phyloP scores from a whole-genome alignment of 2,888 invertebrate species.

The Eumerus sabulonum region DNA sequence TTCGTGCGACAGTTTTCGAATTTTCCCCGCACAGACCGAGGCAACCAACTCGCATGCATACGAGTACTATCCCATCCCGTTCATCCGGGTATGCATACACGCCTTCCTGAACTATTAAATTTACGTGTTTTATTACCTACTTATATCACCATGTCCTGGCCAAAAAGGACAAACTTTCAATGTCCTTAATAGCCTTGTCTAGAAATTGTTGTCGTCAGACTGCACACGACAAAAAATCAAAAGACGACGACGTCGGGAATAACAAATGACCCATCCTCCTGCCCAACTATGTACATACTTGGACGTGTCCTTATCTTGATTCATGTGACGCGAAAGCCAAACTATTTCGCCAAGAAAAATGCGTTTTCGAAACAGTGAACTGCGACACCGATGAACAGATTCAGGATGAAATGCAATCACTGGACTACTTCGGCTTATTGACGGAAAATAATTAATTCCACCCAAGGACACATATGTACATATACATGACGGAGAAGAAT shows the following conservation, averaged over 20 bases:
- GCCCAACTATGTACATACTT: not conserved
- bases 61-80: conserved; percentile 10
- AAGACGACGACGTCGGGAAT: not conserved
- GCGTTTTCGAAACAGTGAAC: not conserved
- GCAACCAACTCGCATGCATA: not conserved
- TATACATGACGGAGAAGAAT: not conserved
- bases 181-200: conserved; percentile 64
- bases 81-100: conserved; percentile 38
- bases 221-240: conserved; percentile 11
- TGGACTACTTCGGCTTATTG: conserved; percentile 53
- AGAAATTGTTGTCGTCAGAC: conserved; percentile 58
- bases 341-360: not conserved
- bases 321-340: not conserved
- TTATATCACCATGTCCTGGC: conserved; percentile 64
- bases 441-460: conserved; percentile 58
- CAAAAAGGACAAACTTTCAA: conserved; percentile 65
- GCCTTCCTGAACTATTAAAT: conserved; percentile 69
- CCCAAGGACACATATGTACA: conserved; percentile 24
- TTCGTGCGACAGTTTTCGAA: conserved; percentile 67
- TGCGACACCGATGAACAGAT: not conserved
- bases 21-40: conserved; percentile 25
- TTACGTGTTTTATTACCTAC: conserved; percentile 69
- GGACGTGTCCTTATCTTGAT: conserved; percentile 37
- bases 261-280: not conserved
- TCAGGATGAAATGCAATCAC: conserved; percentile 30